These are phyloP conservation scores for Acleris laterana DNA, from an alignment of 2,888 invertebrate species.

Conservation along the genomic window DNA sequence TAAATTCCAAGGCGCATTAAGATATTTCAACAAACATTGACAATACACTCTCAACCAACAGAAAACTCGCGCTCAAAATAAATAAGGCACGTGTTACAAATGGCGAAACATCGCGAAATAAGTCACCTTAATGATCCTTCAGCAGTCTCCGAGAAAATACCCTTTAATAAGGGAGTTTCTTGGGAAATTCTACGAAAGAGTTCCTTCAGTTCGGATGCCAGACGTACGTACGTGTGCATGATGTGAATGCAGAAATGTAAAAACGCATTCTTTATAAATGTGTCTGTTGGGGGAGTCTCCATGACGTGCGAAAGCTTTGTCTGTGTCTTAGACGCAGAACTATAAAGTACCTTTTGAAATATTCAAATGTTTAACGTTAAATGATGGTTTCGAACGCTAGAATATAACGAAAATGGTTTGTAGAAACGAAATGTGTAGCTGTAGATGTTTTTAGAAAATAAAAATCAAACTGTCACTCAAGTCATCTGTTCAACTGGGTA, in stretches of 20 bases:
- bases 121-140: conserved; percentile 30
- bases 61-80: background rate
- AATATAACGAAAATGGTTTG: too few species aligned
- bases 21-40: background rate
- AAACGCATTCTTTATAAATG: conserved; percentile 33
- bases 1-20: background rate
- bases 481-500: too few species aligned
- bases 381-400: too few species aligned
- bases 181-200: conserved; percentile 18
- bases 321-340: too few species aligned
- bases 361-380: too few species aligned
- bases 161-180: conserved; percentile 32
- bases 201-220: conserved; percentile 23
- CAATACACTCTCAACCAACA: background rate
- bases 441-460: too few species aligned
- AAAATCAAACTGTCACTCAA: too few species aligned
- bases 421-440: too few species aligned
- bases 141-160: conserved; percentile 36
- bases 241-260: conserved; percentile 31
- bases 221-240: conserved; percentile 13
- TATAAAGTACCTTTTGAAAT: too few species aligned
- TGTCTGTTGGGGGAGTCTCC: background rate
- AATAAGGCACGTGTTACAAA: conserved; percentile 46
- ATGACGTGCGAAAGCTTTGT: background rate
- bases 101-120: conserved; percentile 36